phyloP scores from a whole-genome alignment of 2,113 vertebrate species.

The Chionodraco myersi region DNA sequence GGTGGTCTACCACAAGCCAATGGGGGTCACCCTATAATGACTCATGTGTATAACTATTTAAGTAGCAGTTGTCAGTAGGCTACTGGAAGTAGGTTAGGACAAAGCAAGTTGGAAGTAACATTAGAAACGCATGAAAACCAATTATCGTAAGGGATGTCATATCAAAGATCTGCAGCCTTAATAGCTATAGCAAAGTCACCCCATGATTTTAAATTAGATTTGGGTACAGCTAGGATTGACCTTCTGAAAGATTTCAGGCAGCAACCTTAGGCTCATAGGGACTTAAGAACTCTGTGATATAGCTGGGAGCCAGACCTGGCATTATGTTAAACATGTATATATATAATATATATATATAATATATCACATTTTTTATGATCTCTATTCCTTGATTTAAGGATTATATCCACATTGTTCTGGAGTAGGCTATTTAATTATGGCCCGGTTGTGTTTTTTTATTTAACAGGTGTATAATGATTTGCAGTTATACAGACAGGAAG shows the following conservation, averaged over 20 bases:
- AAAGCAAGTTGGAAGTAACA: conserved; percentile 44
- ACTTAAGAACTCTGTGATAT: conserved; percentile 61
- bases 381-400: conserved; percentile 2
- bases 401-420: conserved; percentile 1
- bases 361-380: conserved; percentile 35
- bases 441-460: conserved; percentile 6
- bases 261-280: conserved; percentile 40
- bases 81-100: conserved; percentile 27
- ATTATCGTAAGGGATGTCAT: conserved; percentile 51
- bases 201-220: conserved; percentile 66
- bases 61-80: neutral
- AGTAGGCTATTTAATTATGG: neutral
- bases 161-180: conserved; percentile 49
- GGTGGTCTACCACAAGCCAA: too few relatives aligned
- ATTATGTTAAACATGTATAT: conserved; percentile 48
- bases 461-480: conserved; percentile 12
- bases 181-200: conserved; percentile 59
- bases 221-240: conserved; percentile 58
- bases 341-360: neutral
- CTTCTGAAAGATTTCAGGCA: conserved; percentile 59
- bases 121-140: conserved; percentile 51
- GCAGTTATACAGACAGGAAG: neutral
- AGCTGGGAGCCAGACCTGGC: conserved; percentile 47
- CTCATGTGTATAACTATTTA: conserved; percentile 3
- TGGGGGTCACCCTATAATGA: conserved; percentile 2